Percentiles rank a stretch among this genome's conserved stretches.
Conservation (phyloP, 2,113 vertebrate genomes). For the Raja brachyura region DNA sequence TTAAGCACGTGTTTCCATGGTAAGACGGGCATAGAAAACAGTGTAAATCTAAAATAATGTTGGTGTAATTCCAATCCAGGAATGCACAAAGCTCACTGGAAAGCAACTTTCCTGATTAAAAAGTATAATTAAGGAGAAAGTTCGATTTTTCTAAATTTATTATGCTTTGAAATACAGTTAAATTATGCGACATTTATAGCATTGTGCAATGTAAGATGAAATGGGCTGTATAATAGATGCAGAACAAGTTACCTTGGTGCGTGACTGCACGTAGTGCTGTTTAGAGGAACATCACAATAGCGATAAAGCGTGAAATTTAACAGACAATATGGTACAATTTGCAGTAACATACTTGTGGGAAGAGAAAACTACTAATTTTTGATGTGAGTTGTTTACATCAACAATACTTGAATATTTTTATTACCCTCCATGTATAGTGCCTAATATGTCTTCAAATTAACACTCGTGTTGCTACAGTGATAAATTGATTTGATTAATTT, state of each 20-base stretch:
- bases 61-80: not conserved
- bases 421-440: not conserved
- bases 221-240: constrained; percentile 31
- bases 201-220: constrained; percentile 23
- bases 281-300: constrained; percentile 19
- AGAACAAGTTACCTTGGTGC: constrained; percentile 1
- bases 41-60: not conserved
- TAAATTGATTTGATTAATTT: constrained; percentile 58
- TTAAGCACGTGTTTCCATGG: not conserved
- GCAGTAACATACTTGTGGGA: not conserved
- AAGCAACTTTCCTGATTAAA: not conserved
- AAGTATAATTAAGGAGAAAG: not conserved
- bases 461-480: constrained; percentile 49
- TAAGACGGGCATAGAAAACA: not conserved
- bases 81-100: not conserved
- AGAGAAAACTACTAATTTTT: constrained; percentile 6
- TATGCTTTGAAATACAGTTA: not conserved
- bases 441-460: constrained; percentile 45
- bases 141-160: constrained; percentile 13
- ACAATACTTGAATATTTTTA: constrained; percentile 2
- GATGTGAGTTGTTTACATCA: constrained; percentile 29
- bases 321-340: constrained; percentile 29
- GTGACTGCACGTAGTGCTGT: constrained; percentile 26
- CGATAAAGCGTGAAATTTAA: constrained; percentile 10
- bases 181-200: constrained; percentile 14